Evolutionary conservation across 2,797 vertebrate species (phyloP).

Genomic region (Sylvia borin): DNA sequence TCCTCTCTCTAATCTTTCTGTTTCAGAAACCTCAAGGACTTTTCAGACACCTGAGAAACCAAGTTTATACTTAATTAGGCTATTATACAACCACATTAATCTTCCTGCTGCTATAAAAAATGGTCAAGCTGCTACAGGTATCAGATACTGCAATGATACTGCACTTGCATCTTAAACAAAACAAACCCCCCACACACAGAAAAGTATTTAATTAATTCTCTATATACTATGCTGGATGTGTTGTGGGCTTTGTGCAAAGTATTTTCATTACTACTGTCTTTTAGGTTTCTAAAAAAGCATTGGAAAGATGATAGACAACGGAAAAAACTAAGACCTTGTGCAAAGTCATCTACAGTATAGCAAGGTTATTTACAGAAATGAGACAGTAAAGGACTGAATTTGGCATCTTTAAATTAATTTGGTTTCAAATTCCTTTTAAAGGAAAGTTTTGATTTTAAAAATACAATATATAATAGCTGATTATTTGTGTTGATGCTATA

Average conservation of each 20-base stretch:
- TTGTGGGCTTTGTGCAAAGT: background rate
- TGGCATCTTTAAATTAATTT: background rate
- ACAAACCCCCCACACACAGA: accelerated
- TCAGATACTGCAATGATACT: conserved; percentile 24
- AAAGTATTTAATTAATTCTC: background rate
- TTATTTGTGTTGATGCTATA: background rate
- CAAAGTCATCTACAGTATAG: background rate
- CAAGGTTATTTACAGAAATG: background rate
- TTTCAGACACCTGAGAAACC: conserved; percentile 55
- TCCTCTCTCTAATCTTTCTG: background rate
- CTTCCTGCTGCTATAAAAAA: conserved; percentile 58
- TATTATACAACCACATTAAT: conserved; percentile 68
- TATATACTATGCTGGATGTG: background rate
- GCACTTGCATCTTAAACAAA: conserved; percentile 10
- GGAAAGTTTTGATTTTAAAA: background rate
- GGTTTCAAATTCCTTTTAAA: background rate
- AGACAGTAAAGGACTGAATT: background rate
- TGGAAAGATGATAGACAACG: background rate
- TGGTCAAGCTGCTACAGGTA: conserved; percentile 41
- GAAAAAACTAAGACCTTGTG: background rate
- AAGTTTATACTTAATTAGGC: conserved; percentile 68
- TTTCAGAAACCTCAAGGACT: conserved; percentile 61
- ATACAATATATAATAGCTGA: background rate
- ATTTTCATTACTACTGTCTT: background rate
- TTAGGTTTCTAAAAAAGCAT: background rate